Percentiles rank a stretch among this genome's conserved stretches.
phyloP scores from a whole-genome alignment of 2,113 vertebrate genomes.

The Guaruba guarouba region DNA sequence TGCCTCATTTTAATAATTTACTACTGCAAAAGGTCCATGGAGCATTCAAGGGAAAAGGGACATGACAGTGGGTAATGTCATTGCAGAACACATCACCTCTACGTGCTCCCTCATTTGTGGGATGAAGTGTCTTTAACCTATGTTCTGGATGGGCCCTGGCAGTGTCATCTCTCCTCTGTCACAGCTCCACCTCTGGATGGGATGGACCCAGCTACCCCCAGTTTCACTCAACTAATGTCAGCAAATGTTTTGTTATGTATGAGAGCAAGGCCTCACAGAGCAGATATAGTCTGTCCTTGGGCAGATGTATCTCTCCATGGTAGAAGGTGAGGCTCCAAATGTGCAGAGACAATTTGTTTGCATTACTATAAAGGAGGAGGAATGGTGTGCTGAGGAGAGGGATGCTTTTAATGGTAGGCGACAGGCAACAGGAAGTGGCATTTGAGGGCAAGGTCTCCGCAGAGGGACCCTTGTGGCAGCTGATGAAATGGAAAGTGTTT shows the following conservation, averaged over 20 bases:
- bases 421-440: neutral
- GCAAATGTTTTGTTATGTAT: neutral
- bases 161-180: neutral
- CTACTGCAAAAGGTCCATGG: neutral
- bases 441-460: neutral
- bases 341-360: neutral
- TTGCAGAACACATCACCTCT: neutral
- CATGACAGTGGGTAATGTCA: neutral
- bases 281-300: neutral
- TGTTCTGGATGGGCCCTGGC: neutral
- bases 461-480: neutral
- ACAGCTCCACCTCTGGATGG: neutral
- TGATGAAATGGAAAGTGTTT: neutral
- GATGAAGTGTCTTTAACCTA: neutral
- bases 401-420: neutral
- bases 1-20: neutral
- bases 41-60: neutral
- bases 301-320: neutral
- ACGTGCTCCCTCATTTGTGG: neutral
- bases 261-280: neutral
- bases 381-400: neutral
- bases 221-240: neutral
- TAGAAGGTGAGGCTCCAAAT: neutral
- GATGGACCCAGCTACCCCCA: neutral
- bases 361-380: neutral